Evolutionary conservation across 2,113 vertebrate species (phyloP), one percentile per base, ranked within the genome.

Genomic region (Erythrocercus mccallii): DNA sequence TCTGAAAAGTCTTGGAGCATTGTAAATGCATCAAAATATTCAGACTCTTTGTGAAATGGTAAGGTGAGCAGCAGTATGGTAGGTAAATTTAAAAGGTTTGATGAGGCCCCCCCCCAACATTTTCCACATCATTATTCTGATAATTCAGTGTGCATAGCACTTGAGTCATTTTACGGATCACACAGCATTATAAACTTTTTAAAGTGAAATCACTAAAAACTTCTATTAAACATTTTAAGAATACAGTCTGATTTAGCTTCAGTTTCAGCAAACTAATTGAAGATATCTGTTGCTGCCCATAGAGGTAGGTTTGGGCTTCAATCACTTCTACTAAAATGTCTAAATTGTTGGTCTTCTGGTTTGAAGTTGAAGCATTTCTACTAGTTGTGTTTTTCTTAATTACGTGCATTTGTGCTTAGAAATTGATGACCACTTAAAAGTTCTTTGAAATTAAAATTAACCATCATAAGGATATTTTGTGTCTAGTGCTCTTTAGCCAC

Each of bases 151-250:
- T 48, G 4, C 3, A 1, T 31, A 77, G 38, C 18, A 12, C 65
- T 27, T 61, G 53, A 68, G 24, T 33, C 1, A 38, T 48, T 11
- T 51, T n/a, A n/a, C 0, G 0, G 5, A 12, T 24, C 31, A 33
- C 12, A 17, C 13, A 42, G 9, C 18, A 16, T 80, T 65, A 30
- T 13, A n/a, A 48, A 30, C 12, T 56, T 64, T 54, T 76, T 31
- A 1, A 79, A 57, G 33, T 42, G 31, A 28, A 7, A 7, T 51
- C 13, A 21, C 37, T 37, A 40, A 66, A 83, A 45, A 27, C 5
- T 23, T 66, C 3, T 1, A 6, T 81, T 53, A 69, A 53, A 53
- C 8, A 5, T 42, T 88, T 88, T 47, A 56, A 60, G 33, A 84
- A 28, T 13, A 23, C 5, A 42, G n/a, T 40, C n/a, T 86, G 15